A percentile compares a stretch with the other conserved stretches of the same genome.
phyloP scores from a whole-genome alignment of 1,140 invertebrate species.

The Tetragonula clypearis region DNA sequence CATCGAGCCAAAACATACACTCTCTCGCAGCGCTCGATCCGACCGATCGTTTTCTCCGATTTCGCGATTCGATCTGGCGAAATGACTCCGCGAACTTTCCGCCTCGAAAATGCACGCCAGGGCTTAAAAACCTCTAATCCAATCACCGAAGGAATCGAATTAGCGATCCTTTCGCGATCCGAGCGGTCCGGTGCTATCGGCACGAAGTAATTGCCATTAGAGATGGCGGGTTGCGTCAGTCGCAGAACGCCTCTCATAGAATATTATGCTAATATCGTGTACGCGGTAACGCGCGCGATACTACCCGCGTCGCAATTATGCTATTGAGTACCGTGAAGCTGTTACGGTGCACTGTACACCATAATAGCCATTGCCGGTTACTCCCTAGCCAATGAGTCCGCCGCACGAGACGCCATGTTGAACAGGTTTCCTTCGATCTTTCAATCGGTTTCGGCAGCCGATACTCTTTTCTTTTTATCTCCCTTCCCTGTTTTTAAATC shows the following conservation, averaged over 20 bases:
- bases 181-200: neutral
- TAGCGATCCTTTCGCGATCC: neutral
- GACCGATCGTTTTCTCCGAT: too few relatives aligned
- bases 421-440: neutral
- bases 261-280: conserved; percentile 43
- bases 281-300: conserved; percentile 34
- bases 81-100: too few relatives aligned
- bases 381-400: conserved; percentile 2
- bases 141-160: neutral
- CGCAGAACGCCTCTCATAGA: neutral
- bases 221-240: neutral
- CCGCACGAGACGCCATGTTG: neutral
- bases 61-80: too few relatives aligned
- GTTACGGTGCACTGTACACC: conserved; percentile 23
- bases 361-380: conserved; percentile 21
- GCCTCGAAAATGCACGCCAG: neutral
- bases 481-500: neutral
- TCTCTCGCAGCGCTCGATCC: too few relatives aligned
- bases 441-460: neutral
- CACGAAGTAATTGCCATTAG: conserved; percentile 10
- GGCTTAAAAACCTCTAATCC: neutral
- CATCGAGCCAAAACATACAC: too few relatives aligned
- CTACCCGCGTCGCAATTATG: conserved; percentile 27
- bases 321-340: conserved; percentile 29
- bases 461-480: neutral